A percentile compares a stretch with the other conserved stretches of the same genome.
Conservation (phyloP, 2,113 vertebrate species). For the Corythornis vintsioides region DNA sequence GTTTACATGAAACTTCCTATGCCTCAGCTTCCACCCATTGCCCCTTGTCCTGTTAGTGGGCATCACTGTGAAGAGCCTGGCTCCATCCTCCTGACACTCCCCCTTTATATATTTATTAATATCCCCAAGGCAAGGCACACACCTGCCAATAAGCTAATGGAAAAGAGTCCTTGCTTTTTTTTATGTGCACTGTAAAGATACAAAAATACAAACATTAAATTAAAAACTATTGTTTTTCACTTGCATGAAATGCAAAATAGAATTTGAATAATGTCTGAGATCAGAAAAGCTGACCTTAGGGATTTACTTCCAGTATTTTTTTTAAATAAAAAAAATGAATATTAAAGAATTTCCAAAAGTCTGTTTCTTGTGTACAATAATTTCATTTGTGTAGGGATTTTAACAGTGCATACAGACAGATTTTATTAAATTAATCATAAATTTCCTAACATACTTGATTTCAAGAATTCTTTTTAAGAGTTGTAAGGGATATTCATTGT, state of each 20-base stretch:
- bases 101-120: no score
- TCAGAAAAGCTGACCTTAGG: background rate
- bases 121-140: background rate
- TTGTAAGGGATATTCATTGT: background rate
- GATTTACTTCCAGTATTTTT: background rate
- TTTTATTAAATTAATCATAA: background rate
- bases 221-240: no score
- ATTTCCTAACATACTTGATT: background rate
- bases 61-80: no score
- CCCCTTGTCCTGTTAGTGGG: no score
- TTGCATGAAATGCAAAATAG: background rate
- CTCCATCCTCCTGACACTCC: no score
- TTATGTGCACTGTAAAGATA: background rate
- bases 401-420: background rate
- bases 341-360: background rate
- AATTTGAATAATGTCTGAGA: background rate
- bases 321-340: background rate
- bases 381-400: background rate
- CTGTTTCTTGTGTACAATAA: background rate
- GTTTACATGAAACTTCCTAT: no score
- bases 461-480: background rate
- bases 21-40: no score
- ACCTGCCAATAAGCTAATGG: background rate
- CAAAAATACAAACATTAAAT: background rate
- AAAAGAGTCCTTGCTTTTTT: background rate